Evolutionary conservation across 2,113 vertebrate genomes (phyloP).

Genomic region (Urocitellus parryii): DNA sequence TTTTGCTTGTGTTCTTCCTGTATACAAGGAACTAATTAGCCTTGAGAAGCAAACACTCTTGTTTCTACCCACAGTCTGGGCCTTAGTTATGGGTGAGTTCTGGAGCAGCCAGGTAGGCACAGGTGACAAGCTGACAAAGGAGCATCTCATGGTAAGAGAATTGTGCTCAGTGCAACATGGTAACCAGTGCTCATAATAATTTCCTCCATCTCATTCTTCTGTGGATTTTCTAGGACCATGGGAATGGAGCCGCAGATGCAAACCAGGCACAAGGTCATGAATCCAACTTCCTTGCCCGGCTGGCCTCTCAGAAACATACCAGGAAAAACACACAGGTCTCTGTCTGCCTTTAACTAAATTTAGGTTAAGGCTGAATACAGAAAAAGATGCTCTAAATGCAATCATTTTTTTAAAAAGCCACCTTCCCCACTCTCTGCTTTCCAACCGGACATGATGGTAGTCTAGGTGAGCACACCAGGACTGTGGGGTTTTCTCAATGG

Average conservation of each 20-base stretch:
- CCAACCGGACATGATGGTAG: background rate
- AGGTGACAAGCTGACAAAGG: background rate
- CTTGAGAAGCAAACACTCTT: background rate
- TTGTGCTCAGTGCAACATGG: accelerated
- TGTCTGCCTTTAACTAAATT: background rate
- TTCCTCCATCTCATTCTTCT: slow-evolving; percentile 26
- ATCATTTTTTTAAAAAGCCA: background rate
- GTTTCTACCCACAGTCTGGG: background rate
- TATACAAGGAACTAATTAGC: background rate
- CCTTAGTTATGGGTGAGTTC: background rate
- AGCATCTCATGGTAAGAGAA: background rate
- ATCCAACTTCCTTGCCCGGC: slow-evolving; percentile 91
- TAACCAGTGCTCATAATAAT: background rate
- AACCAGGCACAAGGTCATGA: slow-evolving; percentile 96
- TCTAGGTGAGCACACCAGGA: background rate
- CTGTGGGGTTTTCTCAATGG: background rate
- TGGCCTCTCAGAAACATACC: slow-evolving; percentile 92
- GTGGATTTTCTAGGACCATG: slow-evolving; percentile 89
- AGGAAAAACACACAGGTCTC: slow-evolving; percentile 93
- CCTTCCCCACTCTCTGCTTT: background rate
- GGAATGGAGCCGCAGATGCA: slow-evolving; percentile 94
- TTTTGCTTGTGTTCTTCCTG: background rate
- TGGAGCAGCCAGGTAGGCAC: background rate
- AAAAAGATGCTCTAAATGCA: background rate
- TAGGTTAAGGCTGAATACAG: background rate